Evolutionary conservation across 2,888 invertebrate genomes (phyloP).

Genomic region (Cacoxenus indagator): DNA sequence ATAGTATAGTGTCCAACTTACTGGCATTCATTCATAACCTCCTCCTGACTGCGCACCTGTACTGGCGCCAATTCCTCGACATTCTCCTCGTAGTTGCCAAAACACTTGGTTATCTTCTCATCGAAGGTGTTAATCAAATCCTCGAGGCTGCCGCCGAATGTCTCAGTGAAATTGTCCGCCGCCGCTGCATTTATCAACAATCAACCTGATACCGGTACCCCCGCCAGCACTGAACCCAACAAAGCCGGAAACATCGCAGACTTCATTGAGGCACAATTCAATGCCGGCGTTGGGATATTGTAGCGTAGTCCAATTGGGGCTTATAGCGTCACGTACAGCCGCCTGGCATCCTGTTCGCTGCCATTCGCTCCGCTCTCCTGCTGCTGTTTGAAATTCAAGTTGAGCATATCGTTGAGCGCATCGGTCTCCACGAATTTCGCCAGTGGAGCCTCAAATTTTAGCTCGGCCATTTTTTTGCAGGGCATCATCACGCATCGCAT

Average conservation of each 20-base stretch:
- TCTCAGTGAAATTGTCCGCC: slow-evolving; percentile 87
- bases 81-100: slow-evolving; percentile 96
- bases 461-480: slow-evolving; percentile 95
- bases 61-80: slow-evolving; percentile 97
- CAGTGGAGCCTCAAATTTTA: slow-evolving; percentile 97
- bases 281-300: not conserved
- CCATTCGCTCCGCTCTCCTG: not conserved
- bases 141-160: slow-evolving; percentile 95
- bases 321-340: slow-evolving; percentile 72
- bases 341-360: slow-evolving; percentile 70
- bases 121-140: slow-evolving; percentile 99
- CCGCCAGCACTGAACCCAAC: slow-evolving; percentile 32
- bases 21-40: slow-evolving; percentile 99
- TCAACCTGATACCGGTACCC: slow-evolving; percentile 27
- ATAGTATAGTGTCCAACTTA: slow-evolving; percentile 76
- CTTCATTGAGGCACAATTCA: slow-evolving; percentile 30
- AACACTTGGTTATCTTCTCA: slow-evolving; percentile 98
- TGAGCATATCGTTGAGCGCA: slow-evolving; percentile 76
- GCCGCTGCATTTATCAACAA: slow-evolving; percentile 42
- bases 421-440: slow-evolving; percentile 95
- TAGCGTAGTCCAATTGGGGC: slow-evolving; percentile 64
- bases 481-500: slow-evolving; percentile 87
- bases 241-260: slow-evolving; percentile 26
- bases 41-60: slow-evolving; percentile 97
- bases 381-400: slow-evolving; percentile 76